Base-by-base conservation (phyloP, 1,140 invertebrate species). In the Cydia splendana region DNA sequence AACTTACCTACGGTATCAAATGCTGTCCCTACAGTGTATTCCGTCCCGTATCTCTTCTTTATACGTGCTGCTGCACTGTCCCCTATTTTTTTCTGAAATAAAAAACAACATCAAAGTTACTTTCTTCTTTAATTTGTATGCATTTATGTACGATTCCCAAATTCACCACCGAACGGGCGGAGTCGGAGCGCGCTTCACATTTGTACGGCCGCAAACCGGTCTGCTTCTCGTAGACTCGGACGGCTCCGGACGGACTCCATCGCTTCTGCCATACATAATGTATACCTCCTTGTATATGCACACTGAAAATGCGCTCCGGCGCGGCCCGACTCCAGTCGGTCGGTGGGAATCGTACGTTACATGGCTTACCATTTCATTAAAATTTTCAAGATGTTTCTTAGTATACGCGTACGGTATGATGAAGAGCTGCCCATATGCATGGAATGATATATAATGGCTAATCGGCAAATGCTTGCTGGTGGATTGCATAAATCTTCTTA, bases 351-450 rank as follows among this genome's bases (percentile, higher is more conserved):
- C 34, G 5, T 34, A 34, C 34, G 4, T 30, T 38, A 9, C 38
- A 74, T 80, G 20, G 6, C 87, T 88, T 84, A 94, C 91, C 76
- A 94, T 81, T 79, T 95, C 94, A 1, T 93, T 85, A 77, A 95
- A 94, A 81, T 96, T 95, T 0, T 93, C 89, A 2, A 94, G 86
- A 69, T 94, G 94, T 1, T 89, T 77, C 0, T 48, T 82, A 2
- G 86, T 87, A 75, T 91, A 87, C 2, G 93, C 93, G 78, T 93
- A 94, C 2, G 94, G 94, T 28, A 94, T 89, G 80, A 94, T 87
- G 20, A 94, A 87, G 51, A 91, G 79, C 81, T 95, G 94, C 2
- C 93, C 93, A 81, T 94, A 95, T 34, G 91, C 92, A 80, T 95
- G 95, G 48, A 95, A 85, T 5, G 76, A 69, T 9, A 77, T 57